Evolutionary conservation across 1,140 invertebrate genomes (phyloP).

Genomic region (Hylaeus anthracinus): DNA sequence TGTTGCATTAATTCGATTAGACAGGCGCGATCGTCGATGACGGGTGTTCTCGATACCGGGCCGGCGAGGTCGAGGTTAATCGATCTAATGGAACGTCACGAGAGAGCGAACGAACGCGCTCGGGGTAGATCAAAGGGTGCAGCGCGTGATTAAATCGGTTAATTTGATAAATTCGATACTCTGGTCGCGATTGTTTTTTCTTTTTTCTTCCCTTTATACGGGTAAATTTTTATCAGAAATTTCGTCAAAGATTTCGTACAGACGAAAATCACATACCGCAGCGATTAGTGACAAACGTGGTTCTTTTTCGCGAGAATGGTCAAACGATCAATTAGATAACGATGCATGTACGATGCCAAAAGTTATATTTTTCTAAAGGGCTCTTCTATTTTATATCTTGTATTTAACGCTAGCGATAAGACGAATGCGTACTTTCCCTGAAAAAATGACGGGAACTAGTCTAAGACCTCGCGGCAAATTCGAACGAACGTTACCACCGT

Average conservation of each 20-base stretch:
- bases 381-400: no score
- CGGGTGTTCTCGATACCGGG: neutral
- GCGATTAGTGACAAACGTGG: no score
- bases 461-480: conserved; percentile 51
- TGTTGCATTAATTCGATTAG: conserved; percentile 38
- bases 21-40: conserved; percentile 23
- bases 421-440: neutral
- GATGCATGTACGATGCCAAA: no score
- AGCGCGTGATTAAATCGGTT: conserved; percentile 13
- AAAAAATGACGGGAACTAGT: conserved; percentile 38
- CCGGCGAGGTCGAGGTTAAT: conserved; percentile 19
- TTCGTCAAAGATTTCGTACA: neutral
- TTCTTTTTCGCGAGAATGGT: no score
- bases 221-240: neutral
- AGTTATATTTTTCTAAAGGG: no score
- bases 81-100: conserved; percentile 29
- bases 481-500: conserved; percentile 30
- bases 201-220: neutral
- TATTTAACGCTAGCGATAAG: no score
- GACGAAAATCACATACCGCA: no score
- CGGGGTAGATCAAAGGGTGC: conserved; percentile 14
- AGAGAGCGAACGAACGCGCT: neutral
- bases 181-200: neutral
- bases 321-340: no score
- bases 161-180: conserved; percentile 12